Percentiles rank a stretch among this genome's conserved stretches.
phyloP scores from a whole-genome alignment of 1,140 invertebrate species.

The Rhagoletis zephyria region DNA sequence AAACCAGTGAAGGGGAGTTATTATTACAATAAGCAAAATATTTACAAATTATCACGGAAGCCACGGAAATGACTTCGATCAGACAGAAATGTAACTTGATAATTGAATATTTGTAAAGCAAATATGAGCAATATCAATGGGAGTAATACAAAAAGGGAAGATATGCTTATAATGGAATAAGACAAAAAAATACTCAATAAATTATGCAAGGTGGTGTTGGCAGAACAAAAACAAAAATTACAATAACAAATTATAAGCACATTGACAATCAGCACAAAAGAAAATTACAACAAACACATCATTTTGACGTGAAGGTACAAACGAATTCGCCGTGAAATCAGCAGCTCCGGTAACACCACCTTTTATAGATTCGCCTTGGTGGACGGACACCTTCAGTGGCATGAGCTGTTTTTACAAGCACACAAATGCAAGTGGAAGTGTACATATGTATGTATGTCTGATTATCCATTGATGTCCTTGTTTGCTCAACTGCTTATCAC shows the following conservation, averaged over 20 bases:
- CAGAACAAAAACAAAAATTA: too few species aligned
- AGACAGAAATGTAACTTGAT: conserved; percentile 35
- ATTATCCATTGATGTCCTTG: neutral
- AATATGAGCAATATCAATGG: conserved; percentile 8
- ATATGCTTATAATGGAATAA: neutral
- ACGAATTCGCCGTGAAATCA: too few species aligned
- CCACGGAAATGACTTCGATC: conserved; percentile 33
- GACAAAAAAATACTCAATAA: neutral
- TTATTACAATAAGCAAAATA: conserved; percentile 30
- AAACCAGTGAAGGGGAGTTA: conserved; percentile 40
- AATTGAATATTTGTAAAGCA: conserved; percentile 33
- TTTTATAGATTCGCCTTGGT: neutral
- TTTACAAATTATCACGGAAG: conserved; percentile 47
- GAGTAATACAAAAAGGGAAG: neutral
- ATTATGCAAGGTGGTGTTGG: too few species aligned
- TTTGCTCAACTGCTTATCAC: conserved; percentile 10
- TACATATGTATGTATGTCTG: too few species aligned
- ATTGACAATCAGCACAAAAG: too few species aligned
- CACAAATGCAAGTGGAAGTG: too few species aligned
- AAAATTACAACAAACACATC: too few species aligned
- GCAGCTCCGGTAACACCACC: too few species aligned
- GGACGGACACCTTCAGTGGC: neutral
- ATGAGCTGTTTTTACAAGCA: neutral
- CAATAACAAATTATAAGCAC: neutral
- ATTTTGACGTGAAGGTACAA: too few species aligned